Conservation (phyloP, 2,113 vertebrate genomes). For the Leucoraja erinaceus region DNA sequence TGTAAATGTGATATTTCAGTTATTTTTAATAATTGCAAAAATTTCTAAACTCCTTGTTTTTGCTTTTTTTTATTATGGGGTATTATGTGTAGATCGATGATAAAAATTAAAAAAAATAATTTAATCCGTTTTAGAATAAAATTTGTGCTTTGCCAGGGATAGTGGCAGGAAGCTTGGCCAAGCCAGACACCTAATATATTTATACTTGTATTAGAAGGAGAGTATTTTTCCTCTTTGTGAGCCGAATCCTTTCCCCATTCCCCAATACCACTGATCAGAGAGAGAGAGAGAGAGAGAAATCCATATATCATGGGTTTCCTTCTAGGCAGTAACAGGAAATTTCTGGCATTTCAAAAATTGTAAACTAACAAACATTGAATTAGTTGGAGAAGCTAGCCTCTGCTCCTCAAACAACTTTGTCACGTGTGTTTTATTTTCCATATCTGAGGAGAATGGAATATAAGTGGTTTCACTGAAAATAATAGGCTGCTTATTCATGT, state of each 20-base stretch:
- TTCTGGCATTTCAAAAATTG: background rate
- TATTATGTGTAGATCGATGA: no score
- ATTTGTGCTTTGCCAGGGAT: background rate
- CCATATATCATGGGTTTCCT: background rate
- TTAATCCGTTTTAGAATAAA: no score
- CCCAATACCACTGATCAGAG: background rate
- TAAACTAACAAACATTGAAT: background rate
- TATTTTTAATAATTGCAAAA: no score
- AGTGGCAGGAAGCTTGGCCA: background rate
- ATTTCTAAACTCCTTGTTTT: no score
- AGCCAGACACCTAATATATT: background rate
- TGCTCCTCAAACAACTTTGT: background rate
- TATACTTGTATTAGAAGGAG: background rate
- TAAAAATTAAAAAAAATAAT: no score
- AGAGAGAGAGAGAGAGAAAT: background rate
- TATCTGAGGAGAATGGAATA: background rate
- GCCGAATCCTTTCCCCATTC: background rate
- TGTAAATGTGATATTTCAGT: no score
- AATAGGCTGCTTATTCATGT: background rate
- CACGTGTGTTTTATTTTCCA: background rate
- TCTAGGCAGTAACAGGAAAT: background rate
- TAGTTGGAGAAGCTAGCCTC: background rate
- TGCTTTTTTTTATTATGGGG: no score
- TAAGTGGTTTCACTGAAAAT: background rate
- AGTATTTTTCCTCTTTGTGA: background rate